Base-by-base conservation (phyloP, 2,797 vertebrate species). In the Microctenopoma steveboyesi region DNA sequence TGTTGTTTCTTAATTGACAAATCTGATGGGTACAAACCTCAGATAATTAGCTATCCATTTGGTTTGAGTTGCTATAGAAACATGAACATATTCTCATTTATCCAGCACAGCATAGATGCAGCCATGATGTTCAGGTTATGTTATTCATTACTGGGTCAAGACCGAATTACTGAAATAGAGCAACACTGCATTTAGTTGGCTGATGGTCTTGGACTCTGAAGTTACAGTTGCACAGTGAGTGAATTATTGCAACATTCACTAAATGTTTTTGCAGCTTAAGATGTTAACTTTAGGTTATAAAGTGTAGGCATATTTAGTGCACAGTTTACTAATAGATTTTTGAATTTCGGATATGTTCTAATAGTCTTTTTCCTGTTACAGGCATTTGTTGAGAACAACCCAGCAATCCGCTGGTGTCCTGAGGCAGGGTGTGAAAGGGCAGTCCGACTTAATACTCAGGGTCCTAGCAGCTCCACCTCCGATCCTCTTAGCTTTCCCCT, bases 381-480 rank as follows among this genome's bases (percentile, higher is more conserved):
- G 98, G 98, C 98, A 5, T 99, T 99, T 93, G 98, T 99, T 85
- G 98, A 99, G 94, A 99, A 99, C 93, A 99, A 99, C 92, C 94
- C 98, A 79, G 96, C 95, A 64, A 99, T 99, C 89, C 96, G 96
- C 84, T 99, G 98, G 98, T 99, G 98, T 88, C 98, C 98, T 33
- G 93, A 94, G 79, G 94, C 97, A 0, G 97, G 95, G 46, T 99
- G 98, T 91, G 98, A 99, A 85, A 94, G 97, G 92, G 98, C 98
- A 1, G 98, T 99, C 70, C 95, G 96, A 68, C 93, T 99, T 43
- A 96, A 94, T 74, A 94, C 94, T 53, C 96, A 96, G 81, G 96
- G 96, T 16, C 94, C 96, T 12, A 94, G 94, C 83, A 89, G 91
- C 56, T 91, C 95, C 39, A 92, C 91, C 50, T 94, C 96, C 27